Conservation (phyloP, 2,797 vertebrate genomes). For the Sebastes iracundus region DNA sequence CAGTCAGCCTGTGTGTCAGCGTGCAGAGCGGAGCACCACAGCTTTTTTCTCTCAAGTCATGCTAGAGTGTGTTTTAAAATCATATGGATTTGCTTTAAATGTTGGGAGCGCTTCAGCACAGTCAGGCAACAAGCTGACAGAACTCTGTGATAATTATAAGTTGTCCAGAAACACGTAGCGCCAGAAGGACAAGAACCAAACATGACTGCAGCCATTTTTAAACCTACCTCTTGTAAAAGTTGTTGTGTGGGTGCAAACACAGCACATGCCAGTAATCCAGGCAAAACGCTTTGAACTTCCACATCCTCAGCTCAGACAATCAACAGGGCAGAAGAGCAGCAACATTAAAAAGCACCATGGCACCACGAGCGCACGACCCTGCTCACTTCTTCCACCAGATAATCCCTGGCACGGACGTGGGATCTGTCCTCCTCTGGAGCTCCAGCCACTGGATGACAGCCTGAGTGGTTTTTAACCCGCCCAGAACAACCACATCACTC, state of each 20-base stretch:
- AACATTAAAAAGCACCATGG: slow-evolving; percentile 49
- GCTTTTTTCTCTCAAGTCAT: slow-evolving; percentile 18
- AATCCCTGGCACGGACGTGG: slow-evolving; percentile 22
- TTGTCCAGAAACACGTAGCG: background rate
- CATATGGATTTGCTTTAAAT: background rate
- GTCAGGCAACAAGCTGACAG: background rate
- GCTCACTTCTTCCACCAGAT: slow-evolving; percentile 36
- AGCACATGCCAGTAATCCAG: slow-evolving; percentile 98
- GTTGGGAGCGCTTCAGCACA: background rate
- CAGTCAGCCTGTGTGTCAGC: slow-evolving; percentile 34
- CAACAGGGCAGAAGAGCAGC: slow-evolving; percentile 41
- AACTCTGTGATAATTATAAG: background rate
- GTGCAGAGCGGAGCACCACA: slow-evolving; percentile 4
- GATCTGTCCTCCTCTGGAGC: slow-evolving; percentile 28
- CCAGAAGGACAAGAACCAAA: background rate
- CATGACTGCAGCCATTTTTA: background rate
- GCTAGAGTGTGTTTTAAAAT: slow-evolving; percentile 12
- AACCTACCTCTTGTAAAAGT: slow-evolving; percentile 94
- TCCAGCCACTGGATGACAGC: slow-evolving; percentile 52
- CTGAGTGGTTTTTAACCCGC: slow-evolving; percentile 60
- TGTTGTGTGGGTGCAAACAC: slow-evolving; percentile 93
- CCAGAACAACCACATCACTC: slow-evolving; percentile 63
- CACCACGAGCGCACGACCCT: slow-evolving; percentile 7
- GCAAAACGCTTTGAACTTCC: slow-evolving; percentile 96
- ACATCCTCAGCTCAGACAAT: slow-evolving; percentile 84